Evolutionary conservation across 2,888 invertebrate species (phyloP).

Genomic region (Torymus texanus): DNA sequence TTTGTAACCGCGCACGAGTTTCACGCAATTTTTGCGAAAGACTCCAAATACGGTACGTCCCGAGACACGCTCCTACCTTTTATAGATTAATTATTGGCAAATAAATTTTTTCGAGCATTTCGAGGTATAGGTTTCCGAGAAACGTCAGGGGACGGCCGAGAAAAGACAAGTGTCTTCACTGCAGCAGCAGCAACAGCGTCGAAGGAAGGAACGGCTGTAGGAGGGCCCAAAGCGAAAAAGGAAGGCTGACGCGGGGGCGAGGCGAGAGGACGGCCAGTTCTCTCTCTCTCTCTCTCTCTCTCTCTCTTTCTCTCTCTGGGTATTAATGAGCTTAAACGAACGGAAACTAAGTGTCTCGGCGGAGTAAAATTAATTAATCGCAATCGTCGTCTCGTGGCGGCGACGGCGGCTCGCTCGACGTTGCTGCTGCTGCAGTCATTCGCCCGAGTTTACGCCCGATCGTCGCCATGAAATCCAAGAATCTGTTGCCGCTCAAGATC

Average conservation of each 20-base stretch:
- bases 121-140: neutral
- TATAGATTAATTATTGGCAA: conserved; percentile 9
- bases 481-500: conserved; percentile 55
- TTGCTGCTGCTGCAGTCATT: conserved; percentile 57
- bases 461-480: conserved; percentile 58
- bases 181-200: conserved; percentile 10
- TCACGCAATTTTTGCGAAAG: too few species aligned
- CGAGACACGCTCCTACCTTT: too few species aligned
- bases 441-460: conserved; percentile 63
- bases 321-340: conserved; percentile 75
- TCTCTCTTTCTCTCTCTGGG: conserved; percentile 50
- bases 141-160: neutral
- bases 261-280: neutral
- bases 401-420: conserved; percentile 38
- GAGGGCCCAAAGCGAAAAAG: conserved; percentile 29
- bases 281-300: conserved; percentile 23
- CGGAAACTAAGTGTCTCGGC: conserved; percentile 75
- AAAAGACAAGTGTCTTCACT: neutral
- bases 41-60: too few species aligned
- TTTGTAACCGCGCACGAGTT: too few species aligned
- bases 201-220: conserved; percentile 10
- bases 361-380: conserved; percentile 75
- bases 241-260: conserved; percentile 24
- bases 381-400: conserved; percentile 62
- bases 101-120: conserved; percentile 28